Conservation (phyloP, 2,888 invertebrate genomes). For the Rhimphoctona megacephalus region DNA sequence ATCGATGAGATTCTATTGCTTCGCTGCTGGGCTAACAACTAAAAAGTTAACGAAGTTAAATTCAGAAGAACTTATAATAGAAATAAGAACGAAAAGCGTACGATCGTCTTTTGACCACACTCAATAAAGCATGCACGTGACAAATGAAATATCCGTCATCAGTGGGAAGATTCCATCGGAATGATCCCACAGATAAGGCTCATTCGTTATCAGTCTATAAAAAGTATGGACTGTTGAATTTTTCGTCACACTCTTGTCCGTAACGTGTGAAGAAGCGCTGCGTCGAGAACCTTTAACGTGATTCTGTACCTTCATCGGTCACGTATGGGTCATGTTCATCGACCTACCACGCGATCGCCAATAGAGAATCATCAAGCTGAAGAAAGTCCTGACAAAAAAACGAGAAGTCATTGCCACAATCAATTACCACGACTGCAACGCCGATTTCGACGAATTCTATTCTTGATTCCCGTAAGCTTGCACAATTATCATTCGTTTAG, state of each 20-base stretch:
- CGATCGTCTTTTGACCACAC: constrained; percentile 59
- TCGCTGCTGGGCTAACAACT: neutral
- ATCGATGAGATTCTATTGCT: neutral
- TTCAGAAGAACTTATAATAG: neutral
- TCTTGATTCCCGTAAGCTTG: constrained; percentile 52
- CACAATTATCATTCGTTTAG: neutral
- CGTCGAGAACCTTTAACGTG: constrained; percentile 45
- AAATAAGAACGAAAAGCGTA: neutral
- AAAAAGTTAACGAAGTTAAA: neutral
- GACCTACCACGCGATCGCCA: constrained; percentile 56
- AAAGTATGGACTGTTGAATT: constrained; percentile 24
- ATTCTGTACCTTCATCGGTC: constrained; percentile 52
- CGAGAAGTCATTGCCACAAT: constrained; percentile 67
- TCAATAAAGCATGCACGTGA: constrained; percentile 60
- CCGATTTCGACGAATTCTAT: constrained; percentile 64
- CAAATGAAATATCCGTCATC: constrained; percentile 29
- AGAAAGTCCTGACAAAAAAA: constrained; percentile 58
- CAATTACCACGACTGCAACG: constrained; percentile 65
- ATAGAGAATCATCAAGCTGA: constrained; percentile 64
- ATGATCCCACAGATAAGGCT: constrained; percentile 55
- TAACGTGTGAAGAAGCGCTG: constrained; percentile 28
- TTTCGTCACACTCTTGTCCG: constrained; percentile 37
- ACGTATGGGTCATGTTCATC: constrained; percentile 69
- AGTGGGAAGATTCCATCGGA: constrained; percentile 64
- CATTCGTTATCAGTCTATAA: constrained; percentile 54